Conservation (phyloP, 2,888 invertebrate species). For the Synergus gifuensis region DNA sequence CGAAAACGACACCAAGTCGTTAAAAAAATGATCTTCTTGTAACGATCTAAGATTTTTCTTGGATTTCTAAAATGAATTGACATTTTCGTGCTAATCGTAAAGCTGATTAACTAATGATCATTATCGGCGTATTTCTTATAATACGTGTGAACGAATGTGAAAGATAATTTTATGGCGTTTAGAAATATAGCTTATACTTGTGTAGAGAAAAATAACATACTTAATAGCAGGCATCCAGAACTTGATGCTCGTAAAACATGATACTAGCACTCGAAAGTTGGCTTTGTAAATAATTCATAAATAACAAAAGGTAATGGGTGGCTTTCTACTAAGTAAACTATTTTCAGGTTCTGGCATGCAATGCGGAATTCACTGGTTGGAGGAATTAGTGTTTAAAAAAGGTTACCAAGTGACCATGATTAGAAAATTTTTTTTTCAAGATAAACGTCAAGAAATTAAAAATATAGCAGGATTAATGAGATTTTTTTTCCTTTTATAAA, state of each 20-base stretch:
- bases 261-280: constrained; percentile 15
- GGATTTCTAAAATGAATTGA: constrained; percentile 16
- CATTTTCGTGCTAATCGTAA: constrained; percentile 4
- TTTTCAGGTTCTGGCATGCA: too few species aligned
- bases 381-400: too few species aligned
- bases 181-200: background rate
- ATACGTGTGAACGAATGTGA: background rate
- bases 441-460: too few species aligned
- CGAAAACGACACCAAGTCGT: constrained; percentile 36
- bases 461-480: too few species aligned
- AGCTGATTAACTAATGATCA: constrained; percentile 16
- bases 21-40: constrained; percentile 26
- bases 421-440: too few species aligned
- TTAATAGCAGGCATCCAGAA: constrained; percentile 20
- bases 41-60: constrained; percentile 24
- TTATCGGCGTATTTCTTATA: constrained; percentile 9
- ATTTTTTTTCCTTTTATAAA: too few species aligned
- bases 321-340: constrained; percentile 8
- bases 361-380: too few species aligned
- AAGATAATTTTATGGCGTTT: constrained; percentile 2
- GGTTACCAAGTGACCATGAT: too few species aligned
- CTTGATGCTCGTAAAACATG: constrained; percentile 22
- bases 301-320: background rate
- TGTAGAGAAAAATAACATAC: constrained; percentile 18
- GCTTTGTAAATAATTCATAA: constrained; percentile 16